Percentiles rank a stretch among this genome's conserved stretches.
Conservation (phyloP, 2,113 vertebrate species). For the Chloroceryle aenea region DNA sequence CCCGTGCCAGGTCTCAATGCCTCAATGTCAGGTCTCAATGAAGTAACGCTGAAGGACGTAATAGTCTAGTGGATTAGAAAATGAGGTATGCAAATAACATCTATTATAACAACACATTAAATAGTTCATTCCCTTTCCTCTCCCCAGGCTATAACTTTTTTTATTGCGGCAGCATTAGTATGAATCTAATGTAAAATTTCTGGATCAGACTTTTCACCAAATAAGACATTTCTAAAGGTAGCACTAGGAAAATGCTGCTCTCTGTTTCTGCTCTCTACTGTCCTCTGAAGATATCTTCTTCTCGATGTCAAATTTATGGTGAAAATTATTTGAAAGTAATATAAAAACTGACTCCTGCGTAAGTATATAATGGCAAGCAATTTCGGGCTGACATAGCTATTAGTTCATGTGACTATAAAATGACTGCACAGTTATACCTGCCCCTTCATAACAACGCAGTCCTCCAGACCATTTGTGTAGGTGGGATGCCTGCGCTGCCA, state of each 20-base stretch:
- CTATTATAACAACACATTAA: neutral
- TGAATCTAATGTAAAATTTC: neutral
- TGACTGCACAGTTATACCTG: slow-evolving; percentile 71
- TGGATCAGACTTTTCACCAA: neutral
- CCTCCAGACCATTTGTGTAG: slow-evolving; percentile 77
- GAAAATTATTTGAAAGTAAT: neutral
- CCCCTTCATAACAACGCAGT: slow-evolving; percentile 86
- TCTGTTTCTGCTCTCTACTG: neutral
- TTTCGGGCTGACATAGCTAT: neutral
- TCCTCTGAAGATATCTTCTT: neutral
- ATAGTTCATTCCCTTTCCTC: neutral
- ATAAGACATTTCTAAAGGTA: neutral
- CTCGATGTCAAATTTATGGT: neutral
- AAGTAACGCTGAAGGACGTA: neutral
- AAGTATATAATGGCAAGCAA: neutral
- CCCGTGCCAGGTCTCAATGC: neutral
- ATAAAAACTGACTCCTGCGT: neutral
- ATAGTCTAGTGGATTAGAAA: neutral
- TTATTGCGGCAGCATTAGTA: neutral
- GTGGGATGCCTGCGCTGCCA: slow-evolving; percentile 86
- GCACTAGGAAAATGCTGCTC: neutral
- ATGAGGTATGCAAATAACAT: neutral
- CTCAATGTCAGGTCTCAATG: neutral
- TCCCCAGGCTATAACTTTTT: neutral
- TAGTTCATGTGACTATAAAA: neutral